A percentile compares a stretch with the other conserved stretches of the same genome.
phyloP scores from a whole-genome alignment of 2,888 invertebrate genomes.

The Parnassius glacialis region DNA sequence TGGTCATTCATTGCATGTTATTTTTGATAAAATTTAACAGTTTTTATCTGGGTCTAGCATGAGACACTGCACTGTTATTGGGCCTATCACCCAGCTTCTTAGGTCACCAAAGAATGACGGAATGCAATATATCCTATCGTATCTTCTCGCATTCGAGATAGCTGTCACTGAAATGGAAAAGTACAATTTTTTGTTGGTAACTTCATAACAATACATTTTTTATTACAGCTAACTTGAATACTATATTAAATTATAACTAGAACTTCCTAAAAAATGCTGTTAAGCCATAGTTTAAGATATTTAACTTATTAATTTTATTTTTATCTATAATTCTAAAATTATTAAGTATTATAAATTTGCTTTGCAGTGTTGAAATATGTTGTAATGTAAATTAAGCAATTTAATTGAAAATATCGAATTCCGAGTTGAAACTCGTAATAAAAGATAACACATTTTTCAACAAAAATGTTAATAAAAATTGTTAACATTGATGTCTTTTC shows the following conservation, averaged over 20 bases:
- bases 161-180: slow-evolving; percentile 36
- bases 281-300: slow-evolving; percentile 38
- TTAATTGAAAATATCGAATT: no score
- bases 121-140: slow-evolving; percentile 41
- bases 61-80: slow-evolving; percentile 47
- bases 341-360: slow-evolving; percentile 55
- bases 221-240: slow-evolving; percentile 19
- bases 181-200: background rate
- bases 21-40: slow-evolving; percentile 3
- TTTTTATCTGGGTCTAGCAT: slow-evolving; percentile 37
- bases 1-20: slow-evolving; percentile 20
- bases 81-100: slow-evolving; percentile 40
- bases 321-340: slow-evolving; percentile 43
- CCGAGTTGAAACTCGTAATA: no score
- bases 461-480: no score
- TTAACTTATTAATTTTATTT: slow-evolving; percentile 61
- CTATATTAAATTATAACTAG: slow-evolving; percentile 8
- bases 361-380: slow-evolving; percentile 62
- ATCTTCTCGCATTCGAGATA: slow-evolving; percentile 35
- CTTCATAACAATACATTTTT: background rate
- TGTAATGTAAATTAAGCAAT: slow-evolving; percentile 33
- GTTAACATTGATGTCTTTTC: no score
- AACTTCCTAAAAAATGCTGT: slow-evolving; percentile 35
- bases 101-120: slow-evolving; percentile 28
- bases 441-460: no score